A percentile compares a stretch with the other conserved stretches of the same genome.
These are phyloP conservation scores for Limosa lapponica DNA, from an alignment of 2,797 vertebrate species.

Conservation along the genomic window DNA sequence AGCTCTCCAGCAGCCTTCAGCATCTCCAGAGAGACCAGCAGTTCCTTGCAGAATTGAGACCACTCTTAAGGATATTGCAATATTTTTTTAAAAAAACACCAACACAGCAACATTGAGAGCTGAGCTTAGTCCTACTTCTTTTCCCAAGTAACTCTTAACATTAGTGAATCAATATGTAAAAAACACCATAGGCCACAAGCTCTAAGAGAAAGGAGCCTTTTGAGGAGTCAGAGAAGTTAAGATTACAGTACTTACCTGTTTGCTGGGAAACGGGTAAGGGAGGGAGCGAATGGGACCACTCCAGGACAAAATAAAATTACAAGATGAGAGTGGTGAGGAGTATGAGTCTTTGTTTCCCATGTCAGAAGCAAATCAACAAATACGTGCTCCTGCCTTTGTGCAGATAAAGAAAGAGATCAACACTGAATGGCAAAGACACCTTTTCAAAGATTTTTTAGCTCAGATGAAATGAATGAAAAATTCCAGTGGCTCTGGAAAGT, in stretches of 20 bases:
- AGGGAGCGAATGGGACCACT: not conserved
- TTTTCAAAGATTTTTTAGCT: not conserved
- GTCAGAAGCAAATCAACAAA: not conserved
- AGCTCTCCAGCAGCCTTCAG: not conserved
- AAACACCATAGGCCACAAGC: not conserved
- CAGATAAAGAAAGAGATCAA: not conserved
- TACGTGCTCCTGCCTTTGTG: not conserved
- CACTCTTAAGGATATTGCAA: not conserved
- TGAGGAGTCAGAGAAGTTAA: not conserved
- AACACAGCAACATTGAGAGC: not conserved
- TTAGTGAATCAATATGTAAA: not conserved
- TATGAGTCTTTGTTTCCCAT: not conserved
- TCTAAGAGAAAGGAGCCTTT: not conserved
- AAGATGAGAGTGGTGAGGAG: not conserved
- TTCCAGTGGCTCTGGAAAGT: not conserved
- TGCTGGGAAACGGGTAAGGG: not conserved
- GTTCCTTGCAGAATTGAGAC: not conserved
- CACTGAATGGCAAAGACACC: not conserved
- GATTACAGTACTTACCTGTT: not conserved
- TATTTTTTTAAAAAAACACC: not conserved
- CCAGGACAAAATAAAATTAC: not conserved
- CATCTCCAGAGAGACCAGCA: not conserved
- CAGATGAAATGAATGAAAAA: not conserved
- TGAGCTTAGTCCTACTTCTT: not conserved
- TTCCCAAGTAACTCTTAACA: not conserved